phyloP scores from a whole-genome alignment of 2,888 invertebrate species.

The Drosophila demipolita region DNA sequence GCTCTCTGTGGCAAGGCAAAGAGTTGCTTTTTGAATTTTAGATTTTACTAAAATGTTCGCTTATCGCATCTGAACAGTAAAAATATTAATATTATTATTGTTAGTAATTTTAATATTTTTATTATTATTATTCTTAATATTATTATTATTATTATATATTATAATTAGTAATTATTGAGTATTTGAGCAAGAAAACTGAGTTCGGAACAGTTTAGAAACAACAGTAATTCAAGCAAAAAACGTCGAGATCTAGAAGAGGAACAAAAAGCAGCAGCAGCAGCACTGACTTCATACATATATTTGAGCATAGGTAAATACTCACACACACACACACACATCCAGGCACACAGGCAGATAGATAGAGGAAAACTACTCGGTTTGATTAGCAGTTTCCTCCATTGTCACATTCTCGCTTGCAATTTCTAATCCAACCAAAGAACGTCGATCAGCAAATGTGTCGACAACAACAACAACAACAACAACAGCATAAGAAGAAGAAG shows the following conservation, averaged over 20 bases:
- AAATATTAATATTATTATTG: neutral
- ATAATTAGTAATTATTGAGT: neutral
- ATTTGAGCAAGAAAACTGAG: neutral
- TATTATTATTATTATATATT: neutral
- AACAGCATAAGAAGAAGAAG: conserved; percentile 2
- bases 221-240: neutral
- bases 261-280: neutral
- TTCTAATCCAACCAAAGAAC: conserved; percentile 68
- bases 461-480: conserved; percentile 14
- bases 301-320: neutral
- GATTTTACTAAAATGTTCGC: neutral
- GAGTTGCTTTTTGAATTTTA: neutral
- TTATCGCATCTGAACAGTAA: neutral
- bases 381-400: neutral
- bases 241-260: neutral
- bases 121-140: neutral
- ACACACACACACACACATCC: neutral
- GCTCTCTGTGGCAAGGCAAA: conserved; percentile 5
- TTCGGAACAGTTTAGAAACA: neutral
- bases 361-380: conserved; percentile 24
- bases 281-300: neutral
- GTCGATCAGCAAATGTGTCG: conserved; percentile 10
- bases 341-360: neutral
- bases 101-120: neutral
- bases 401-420: neutral